Percentiles rank a stretch among this genome's conserved stretches.
phyloP scores from a whole-genome alignment of 2,113 vertebrate genomes.

The Saccopteryx leptura region DNA sequence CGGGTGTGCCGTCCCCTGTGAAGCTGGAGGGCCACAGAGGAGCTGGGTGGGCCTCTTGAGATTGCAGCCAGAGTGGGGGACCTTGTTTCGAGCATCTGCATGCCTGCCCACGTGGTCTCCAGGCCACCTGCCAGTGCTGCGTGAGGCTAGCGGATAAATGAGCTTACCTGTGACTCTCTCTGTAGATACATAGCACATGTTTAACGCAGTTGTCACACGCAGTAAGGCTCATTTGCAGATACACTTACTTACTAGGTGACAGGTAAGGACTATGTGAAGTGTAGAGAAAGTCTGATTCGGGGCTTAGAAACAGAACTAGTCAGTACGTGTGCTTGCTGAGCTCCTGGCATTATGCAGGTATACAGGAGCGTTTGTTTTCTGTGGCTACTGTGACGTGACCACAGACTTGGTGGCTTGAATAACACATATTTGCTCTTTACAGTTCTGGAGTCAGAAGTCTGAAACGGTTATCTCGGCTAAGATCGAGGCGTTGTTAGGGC shows the following conservation, averaged over 20 bases:
- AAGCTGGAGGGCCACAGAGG: background rate
- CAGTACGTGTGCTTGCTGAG: background rate
- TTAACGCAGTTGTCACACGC: background rate
- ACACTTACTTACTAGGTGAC: background rate
- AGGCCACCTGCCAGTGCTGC: background rate
- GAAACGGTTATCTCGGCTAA: background rate
- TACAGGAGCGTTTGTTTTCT: fast-evolving
- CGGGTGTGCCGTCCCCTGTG: background rate
- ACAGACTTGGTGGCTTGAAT: background rate
- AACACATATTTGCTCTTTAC: background rate
- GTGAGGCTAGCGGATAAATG: background rate
- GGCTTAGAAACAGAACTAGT: background rate
- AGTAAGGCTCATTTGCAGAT: background rate
- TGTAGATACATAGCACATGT: background rate
- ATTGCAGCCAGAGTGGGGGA: background rate
- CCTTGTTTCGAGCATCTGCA: too few species aligned
- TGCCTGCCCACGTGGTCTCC: background rate
- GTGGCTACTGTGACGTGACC: background rate
- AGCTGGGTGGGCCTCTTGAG: background rate
- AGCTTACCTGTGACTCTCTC: background rate
- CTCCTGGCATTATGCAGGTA: fast-evolving
- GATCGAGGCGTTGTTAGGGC: background rate
- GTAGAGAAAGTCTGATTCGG: background rate
- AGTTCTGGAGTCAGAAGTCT: background rate
- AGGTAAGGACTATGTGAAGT: background rate